Base-by-base conservation (phyloP, 1,140 invertebrate genomes). In the Cepaea nemoralis region DNA sequence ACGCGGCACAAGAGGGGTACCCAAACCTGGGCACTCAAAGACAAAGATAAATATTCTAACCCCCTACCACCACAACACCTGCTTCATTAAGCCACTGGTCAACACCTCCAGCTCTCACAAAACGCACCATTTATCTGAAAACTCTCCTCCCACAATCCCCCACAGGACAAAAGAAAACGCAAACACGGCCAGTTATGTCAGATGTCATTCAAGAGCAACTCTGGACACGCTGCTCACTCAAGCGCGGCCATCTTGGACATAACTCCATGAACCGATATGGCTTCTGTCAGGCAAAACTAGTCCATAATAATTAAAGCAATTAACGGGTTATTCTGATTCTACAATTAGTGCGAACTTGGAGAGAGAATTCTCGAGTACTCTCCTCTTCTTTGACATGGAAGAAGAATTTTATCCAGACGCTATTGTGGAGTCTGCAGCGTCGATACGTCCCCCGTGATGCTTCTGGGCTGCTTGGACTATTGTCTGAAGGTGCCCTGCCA, bases 291-390 rank as follows among this genome's bases (percentile, higher is more conserved):
- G 33, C 45, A 10, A 63, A 63, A 37, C 33, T 37, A 24, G 75
- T 37, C 48, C 55, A 35, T 63, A 1, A 42, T 77, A 77, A 77
- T 77, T 77, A 77, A 77, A 59, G 75, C 75, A 77, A 77, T 77
- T 77, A 42, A 63, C 75, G 27, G 35, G 48, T 59, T 55, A 77
- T 37, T 77, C 48, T 63, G 75, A 77, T 35, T 50, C 75, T 35
- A 50, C 50, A 77, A 77, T 77, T 77, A 59, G 75, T 37, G 35
- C 63, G 75, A 50, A 77, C 75, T 63, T 33, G 12, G 35, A 39
- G 69, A 19, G 40, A 42, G 40, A 31, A 40, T 71, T 71, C 37
- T 40, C 35, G 50, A 77, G 75, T 19, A 37, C 48, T 75, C 45
- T 42, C 73, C 10, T 48, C 27, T 70, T 70, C 22, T 5, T 37